Evolutionary conservation across 2,888 invertebrate species (phyloP), one percentile per base, ranked within the genome.

Genomic region (Rotaria sp.): DNA sequence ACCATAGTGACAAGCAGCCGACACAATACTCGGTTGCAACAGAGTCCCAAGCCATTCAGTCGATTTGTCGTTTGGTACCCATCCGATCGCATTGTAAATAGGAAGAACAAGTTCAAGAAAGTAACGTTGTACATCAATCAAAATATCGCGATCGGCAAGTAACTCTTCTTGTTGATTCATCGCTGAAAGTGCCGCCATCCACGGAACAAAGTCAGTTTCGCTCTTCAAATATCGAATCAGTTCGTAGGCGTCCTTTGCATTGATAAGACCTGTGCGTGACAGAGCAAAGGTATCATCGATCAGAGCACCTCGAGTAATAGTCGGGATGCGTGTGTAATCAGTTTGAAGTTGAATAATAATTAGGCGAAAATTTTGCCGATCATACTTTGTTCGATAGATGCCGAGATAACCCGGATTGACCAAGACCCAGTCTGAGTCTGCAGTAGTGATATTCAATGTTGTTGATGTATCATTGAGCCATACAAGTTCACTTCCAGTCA

Each of bases 181-280:
- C 18, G 80, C 41, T 26, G 45, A 45, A 45, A 80, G 15, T 45
- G 95, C 95, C 0, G 95, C 94, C 0, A 94, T 93, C 96, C 96
- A 96, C 0, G 95, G 95, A 0, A 95, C 94, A 92, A 94, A 95
- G 89, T 95, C 94, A 90, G 95, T 94, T 87, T 91, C 91, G 55
- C 94, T 93, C 1, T 91, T 92, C 88, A 97, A 92, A 90, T 96
- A 96, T 85, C 93, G 93, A 0, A 95, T 94, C 1, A 96, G 92
- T 88, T 95, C 94, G 88, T 97, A 91, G 0, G 96, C 95, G 11
- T 88, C 88, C 7, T 88, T 88, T 24, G 87, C 85, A 15, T 87
- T 85, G 38, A 88, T 80, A 2, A 45, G 10, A 45, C 41, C 41
- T 45, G 80, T 26, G n/a, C 80, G 80, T n/a, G 80, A 45, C 5